Evolutionary conservation across 2,797 vertebrate genomes (phyloP).

Genomic region (Ambastaia sidthimunki): DNA sequence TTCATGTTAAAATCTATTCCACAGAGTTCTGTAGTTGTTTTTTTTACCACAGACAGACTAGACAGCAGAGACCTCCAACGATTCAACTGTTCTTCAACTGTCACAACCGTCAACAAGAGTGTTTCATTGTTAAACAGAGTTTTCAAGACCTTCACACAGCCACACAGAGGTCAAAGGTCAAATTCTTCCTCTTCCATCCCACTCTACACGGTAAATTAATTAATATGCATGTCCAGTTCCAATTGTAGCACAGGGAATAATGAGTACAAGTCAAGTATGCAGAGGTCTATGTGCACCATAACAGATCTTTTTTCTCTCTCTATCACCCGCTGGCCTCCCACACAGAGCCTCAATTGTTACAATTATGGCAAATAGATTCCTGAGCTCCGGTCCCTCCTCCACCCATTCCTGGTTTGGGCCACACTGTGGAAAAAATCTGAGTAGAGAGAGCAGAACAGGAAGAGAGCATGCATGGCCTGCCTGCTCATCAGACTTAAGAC

Average conservation of each 20-base stretch:
- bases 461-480: conserved; percentile 11
- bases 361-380: conserved; percentile 78
- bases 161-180: conserved; percentile 9
- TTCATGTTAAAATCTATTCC: too few species aligned
- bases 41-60: too few species aligned
- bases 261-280: conserved; percentile 21
- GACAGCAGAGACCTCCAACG: conserved; percentile 5
- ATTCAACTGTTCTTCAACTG: conserved; percentile 11
- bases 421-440: conserved; percentile 29
- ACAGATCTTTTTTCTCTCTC: conserved; percentile 23
- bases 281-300: conserved; percentile 22
- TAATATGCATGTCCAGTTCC: conserved; percentile 4
- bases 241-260: conserved; percentile 20
- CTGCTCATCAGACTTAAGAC: conserved; percentile 26
- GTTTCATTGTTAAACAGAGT: conserved; percentile 25
- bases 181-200: conserved; percentile 20
- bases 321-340: conserved; percentile 62
- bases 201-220: conserved; percentile 21
- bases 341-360: conserved; percentile 79
- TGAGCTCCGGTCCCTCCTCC: conserved; percentile 52
- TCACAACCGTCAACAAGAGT: conserved; percentile 29
- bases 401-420: conserved; percentile 27
- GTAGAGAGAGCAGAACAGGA: conserved; percentile 13
- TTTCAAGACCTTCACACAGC: neutral
- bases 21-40: too few species aligned